Evolutionary conservation across 2,888 invertebrate species (phyloP).

Genomic region (Agonum fuliginosum): DNA sequence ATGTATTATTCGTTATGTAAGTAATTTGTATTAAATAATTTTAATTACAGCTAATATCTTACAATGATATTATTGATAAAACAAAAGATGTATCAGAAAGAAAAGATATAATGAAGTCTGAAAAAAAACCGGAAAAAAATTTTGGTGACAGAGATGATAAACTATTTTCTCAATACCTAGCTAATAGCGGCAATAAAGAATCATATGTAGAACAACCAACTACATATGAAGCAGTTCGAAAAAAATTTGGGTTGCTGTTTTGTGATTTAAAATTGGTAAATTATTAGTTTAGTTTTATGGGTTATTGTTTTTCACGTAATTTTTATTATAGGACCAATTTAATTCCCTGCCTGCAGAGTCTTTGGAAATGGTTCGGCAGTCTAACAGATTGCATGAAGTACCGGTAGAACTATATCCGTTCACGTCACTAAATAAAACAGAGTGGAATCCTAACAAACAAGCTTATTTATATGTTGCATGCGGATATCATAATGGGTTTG

Average conservation of each 20-base stretch:
- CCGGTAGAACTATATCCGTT: conserved; percentile 68
- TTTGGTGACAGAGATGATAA: conserved; percentile 52
- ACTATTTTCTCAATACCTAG: conserved; percentile 59
- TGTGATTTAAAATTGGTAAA: conserved; percentile 68
- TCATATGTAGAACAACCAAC: conserved; percentile 72
- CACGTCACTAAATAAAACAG: conserved; percentile 69
- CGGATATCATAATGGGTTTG: conserved; percentile 74
- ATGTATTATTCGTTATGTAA: conserved; percentile 58
- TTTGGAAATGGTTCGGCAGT: conserved; percentile 51
- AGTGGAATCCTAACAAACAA: conserved; percentile 72
- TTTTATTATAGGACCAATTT: conserved; percentile 62
- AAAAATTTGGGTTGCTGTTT: conserved; percentile 74
- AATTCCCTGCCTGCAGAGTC: conserved; percentile 61
- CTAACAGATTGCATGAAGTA: conserved; percentile 53
- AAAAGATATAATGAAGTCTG: conserved; percentile 21
- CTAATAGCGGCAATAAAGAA: conserved; percentile 70
- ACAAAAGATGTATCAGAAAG: conserved; percentile 16
- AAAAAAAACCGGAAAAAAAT: conserved; percentile 2
- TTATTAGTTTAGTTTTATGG: neutral
- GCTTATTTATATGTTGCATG: conserved; percentile 71
- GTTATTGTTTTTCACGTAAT: neutral
- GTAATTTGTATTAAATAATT: neutral
- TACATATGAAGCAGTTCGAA: conserved; percentile 72
- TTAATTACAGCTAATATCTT: conserved; percentile 31
- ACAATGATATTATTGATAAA: conserved; percentile 51